Evolutionary conservation across 1,140 invertebrate genomes (phyloP).

Genomic region (Papilio glaucus): DNA sequence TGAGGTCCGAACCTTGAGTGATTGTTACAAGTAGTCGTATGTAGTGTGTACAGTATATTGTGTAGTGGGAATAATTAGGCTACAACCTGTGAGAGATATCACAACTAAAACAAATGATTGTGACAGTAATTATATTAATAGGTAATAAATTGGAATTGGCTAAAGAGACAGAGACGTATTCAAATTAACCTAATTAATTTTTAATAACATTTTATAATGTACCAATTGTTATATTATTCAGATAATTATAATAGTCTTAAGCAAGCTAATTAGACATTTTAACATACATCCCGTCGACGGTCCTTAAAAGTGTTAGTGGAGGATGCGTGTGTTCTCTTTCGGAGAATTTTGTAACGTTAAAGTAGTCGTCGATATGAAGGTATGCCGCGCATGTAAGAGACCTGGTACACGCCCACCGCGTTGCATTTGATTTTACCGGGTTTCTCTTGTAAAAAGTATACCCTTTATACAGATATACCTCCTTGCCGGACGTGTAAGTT

Average conservation of each 20-base stretch:
- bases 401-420: slow-evolving; percentile 44
- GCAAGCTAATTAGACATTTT: slow-evolving; percentile 10
- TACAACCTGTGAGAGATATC: too few relatives aligned
- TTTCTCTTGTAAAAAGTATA: slow-evolving; percentile 46
- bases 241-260: background rate
- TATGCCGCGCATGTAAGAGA: slow-evolving; percentile 41
- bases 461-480: slow-evolving; percentile 43
- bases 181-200: too few relatives aligned
- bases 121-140: too few relatives aligned
- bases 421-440: slow-evolving; percentile 35
- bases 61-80: too few relatives aligned
- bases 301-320: slow-evolving; percentile 21
- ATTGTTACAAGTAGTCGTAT: too few relatives aligned
- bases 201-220: too few relatives aligned
- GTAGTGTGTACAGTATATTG: too few relatives aligned
- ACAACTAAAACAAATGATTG: too few relatives aligned
- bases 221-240: background rate
- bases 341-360: slow-evolving; percentile 37
- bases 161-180: too few relatives aligned
- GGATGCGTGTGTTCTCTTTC: slow-evolving; percentile 21
- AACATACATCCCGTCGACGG: slow-evolving; percentile 33
- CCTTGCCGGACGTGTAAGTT: slow-evolving; percentile 1
- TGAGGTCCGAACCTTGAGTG: too few relatives aligned
- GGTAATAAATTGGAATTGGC: too few relatives aligned
- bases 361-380: slow-evolving; percentile 43